Percentiles rank a stretch among this genome's conserved stretches.
These are phyloP conservation scores for Sebastes goodei DNA, from an alignment of 2,797 vertebrate species.

Conservation along the genomic window DNA sequence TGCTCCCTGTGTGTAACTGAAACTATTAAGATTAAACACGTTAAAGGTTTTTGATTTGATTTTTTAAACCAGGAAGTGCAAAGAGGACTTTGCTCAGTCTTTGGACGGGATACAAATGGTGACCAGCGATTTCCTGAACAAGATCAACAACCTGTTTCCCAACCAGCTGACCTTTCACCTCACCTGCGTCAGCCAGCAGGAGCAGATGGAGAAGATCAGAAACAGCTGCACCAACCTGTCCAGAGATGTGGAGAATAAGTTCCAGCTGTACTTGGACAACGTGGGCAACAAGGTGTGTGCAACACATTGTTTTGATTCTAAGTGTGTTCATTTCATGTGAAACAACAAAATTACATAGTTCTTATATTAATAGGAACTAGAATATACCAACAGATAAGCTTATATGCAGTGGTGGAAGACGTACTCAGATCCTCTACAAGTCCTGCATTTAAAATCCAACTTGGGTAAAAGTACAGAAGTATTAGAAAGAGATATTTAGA, in stretches of 20 bases:
- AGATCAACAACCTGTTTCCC: conserved; percentile 77
- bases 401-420: neutral
- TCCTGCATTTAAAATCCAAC: neutral
- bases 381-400: neutral
- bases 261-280: conserved; percentile 79
- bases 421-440: no score
- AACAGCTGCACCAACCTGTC: conserved; percentile 83
- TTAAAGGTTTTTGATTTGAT: neutral
- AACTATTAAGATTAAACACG: neutral
- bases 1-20: neutral
- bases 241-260: conserved; percentile 80
- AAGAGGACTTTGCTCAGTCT: conserved; percentile 73
- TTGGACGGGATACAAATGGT: conserved; percentile 74
- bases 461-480: neutral
- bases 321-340: neutral
- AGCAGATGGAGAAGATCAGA: conserved; percentile 78
- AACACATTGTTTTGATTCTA: neutral
- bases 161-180: conserved; percentile 82
- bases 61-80: conserved; percentile 72
- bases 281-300: conserved; percentile 76
- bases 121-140: conserved; percentile 70
- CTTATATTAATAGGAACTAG: neutral
- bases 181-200: conserved; percentile 76
- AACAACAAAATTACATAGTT: no score
- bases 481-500: neutral